These are phyloP conservation scores for Pararge aegeria DNA, from an alignment of 1,140 invertebrate genomes.

Conservation along the genomic window DNA sequence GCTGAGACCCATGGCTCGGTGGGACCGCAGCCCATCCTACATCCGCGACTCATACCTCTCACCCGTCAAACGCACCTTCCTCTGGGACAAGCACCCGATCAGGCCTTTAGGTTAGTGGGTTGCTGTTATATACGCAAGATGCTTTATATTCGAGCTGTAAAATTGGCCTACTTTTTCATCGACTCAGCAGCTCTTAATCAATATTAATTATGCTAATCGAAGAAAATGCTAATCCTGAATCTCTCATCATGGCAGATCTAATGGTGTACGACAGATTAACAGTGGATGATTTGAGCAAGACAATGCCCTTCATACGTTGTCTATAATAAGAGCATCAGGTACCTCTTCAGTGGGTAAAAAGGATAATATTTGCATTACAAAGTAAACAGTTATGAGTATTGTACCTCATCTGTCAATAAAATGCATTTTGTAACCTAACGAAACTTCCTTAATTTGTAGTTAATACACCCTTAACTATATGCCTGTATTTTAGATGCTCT, in stretches of 20 bases:
- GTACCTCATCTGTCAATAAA: slow-evolving; percentile 11
- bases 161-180: slow-evolving; percentile 45
- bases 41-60: slow-evolving; percentile 92
- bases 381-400: slow-evolving; percentile 4
- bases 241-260: slow-evolving; percentile 69
- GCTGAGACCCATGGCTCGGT: slow-evolving; percentile 85
- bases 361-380: background rate
- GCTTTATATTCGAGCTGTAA: slow-evolving; percentile 53
- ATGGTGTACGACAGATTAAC: slow-evolving; percentile 71
- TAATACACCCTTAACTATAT: no score
- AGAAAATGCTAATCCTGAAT: slow-evolving; percentile 39
- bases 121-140: slow-evolving; percentile 54
- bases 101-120: slow-evolving; percentile 86
- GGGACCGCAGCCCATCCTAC: slow-evolving; percentile 87
- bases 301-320: slow-evolving; percentile 75
- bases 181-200: slow-evolving; percentile 29
- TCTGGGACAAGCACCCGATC: slow-evolving; percentile 93
- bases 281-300: slow-evolving; percentile 75
- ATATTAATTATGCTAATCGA: slow-evolving; percentile 12
- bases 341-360: slow-evolving; percentile 37
- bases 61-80: slow-evolving; percentile 91
- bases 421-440: slow-evolving; percentile 3
- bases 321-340: slow-evolving; percentile 66
- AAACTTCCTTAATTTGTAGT: background rate
- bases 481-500: no score